Base-by-base conservation (phyloP, 1,140 invertebrate species). In the Agrypnia vestita region DNA sequence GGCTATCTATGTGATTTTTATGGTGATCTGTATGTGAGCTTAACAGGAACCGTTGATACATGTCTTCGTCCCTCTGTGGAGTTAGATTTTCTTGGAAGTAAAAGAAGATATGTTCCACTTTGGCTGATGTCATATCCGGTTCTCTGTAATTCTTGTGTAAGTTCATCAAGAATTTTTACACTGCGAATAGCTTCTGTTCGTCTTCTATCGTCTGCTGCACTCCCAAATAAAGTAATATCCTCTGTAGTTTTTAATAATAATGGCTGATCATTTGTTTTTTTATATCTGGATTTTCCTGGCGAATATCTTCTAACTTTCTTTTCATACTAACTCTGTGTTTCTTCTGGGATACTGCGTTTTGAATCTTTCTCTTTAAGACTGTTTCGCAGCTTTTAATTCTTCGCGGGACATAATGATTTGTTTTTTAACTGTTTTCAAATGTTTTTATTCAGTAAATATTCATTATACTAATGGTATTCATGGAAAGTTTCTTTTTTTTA, bases 141-240 rank as follows among this genome's bases (percentile, higher is more conserved):
- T 82, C 84, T 83, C 83, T 74, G 76, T 81, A 85, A 82, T 85
- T 84, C 82, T 3, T 51, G 49, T 51, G 49, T 51, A n/a, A 51
- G 49, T 51, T 51, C 49, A 51, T 51, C 49, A 51, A 51, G 7
- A 51, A n/a, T 51, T 51, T 51, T 51, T 51, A 51, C 49, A 51
- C 49, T 51, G 49, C 49, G 49, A 51, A 51, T 51, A 51, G 49
- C 11, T 51, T 51, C 49, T 7, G 49, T 51, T 51, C 49, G 49
- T 79, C 84, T 84, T 79, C 84, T 84, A 80, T 85, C 83, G 84
- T 84, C 85, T 80, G 81, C 81, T 83, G 85, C 82, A 79, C 80
- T 84, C 74, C 84, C 84, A 85, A 84, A 84, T 82, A 85, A 83
- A 80, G 84, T 83, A 67, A 84, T 84, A 81, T 85, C 81, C 72